A percentile compares a stretch with the other conserved stretches of the same genome.
Evolutionary conservation across 2,888 invertebrate species (phyloP).

Genomic region (Coecobrya sp.): DNA sequence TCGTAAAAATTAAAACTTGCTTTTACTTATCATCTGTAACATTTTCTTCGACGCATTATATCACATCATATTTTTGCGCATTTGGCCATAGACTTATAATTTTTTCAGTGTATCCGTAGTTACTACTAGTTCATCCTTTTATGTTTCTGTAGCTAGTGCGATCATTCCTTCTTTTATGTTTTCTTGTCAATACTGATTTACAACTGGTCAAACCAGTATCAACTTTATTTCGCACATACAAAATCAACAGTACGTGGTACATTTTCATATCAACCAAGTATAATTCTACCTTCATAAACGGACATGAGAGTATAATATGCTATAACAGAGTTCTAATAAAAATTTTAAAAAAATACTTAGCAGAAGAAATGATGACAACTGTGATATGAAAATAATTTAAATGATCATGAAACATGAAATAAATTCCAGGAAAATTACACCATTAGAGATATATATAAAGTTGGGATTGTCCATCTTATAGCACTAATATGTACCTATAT

Average conservation of each 20-base stretch:
- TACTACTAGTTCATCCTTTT: neutral
- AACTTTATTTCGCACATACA: constrained; percentile 30
- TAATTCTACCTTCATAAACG: neutral
- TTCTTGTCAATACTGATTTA: constrained; percentile 31
- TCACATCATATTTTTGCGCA: neutral
- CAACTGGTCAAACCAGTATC: constrained; percentile 71
- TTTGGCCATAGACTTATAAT: too few relatives aligned
- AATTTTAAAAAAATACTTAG: too few relatives aligned
- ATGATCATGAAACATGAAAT: too few relatives aligned
- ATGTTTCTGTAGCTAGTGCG: neutral
- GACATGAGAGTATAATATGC: neutral
- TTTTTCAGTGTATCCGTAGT: neutral
- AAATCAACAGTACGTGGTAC: neutral
- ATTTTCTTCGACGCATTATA: neutral
- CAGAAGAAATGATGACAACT: too few relatives aligned
- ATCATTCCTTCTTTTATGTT: neutral
- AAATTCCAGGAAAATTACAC: too few relatives aligned
- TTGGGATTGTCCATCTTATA: too few relatives aligned
- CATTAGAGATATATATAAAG: too few relatives aligned
- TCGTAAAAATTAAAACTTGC: neutral
- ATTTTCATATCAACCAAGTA: too few relatives aligned
- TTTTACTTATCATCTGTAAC: neutral
- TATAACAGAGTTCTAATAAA: too few relatives aligned
- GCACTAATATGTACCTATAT: too few relatives aligned
- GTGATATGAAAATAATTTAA: too few relatives aligned